phyloP scores from a whole-genome alignment of 37 sponge, comb jelly and placozoan genomes.

The Chondrilla cf. caribensis region DNA sequence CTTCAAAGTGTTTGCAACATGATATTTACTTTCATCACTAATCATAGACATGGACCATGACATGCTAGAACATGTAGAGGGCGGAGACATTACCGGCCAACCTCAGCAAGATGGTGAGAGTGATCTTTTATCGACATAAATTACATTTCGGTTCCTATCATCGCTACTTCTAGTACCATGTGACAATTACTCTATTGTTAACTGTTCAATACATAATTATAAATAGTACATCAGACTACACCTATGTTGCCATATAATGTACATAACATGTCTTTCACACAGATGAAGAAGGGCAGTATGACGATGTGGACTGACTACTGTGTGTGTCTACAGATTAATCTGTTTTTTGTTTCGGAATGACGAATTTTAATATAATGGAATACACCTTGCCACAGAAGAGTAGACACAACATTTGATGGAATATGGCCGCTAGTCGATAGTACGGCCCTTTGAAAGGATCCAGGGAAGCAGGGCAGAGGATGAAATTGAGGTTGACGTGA shows the following conservation, averaged over 20 bases:
- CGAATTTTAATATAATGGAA: conserved; percentile 8
- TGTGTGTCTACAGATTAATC: neutral
- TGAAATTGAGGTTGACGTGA: conserved; percentile 84
- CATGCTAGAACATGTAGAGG: too few species aligned
- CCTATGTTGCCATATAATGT: too few species aligned
- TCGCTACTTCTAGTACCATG: too few species aligned
- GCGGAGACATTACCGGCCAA: neutral
- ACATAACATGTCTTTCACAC: too few species aligned
- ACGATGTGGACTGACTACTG: conserved; percentile 54
- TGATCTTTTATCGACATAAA: too few species aligned
- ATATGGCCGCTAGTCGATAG: conserved; percentile 66
- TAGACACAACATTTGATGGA: conserved; percentile 70
- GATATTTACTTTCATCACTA: too few species aligned
- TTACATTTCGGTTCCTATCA: too few species aligned
- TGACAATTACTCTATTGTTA: too few species aligned
- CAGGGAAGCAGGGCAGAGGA: conserved; percentile 72
- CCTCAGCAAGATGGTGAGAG: neutral
- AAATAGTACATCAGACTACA: too few species aligned
- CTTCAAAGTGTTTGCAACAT: too few species aligned
- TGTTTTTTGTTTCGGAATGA: conserved; percentile 15
- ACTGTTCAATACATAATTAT: too few species aligned
- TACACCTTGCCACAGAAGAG: conserved; percentile 70
- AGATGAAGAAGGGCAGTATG: conserved; percentile 49
- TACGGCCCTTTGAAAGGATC: conserved; percentile 89
- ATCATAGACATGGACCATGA: too few species aligned